phyloP scores from a whole-genome alignment of 2,797 vertebrate species.

The Sorex maritimensis region DNA sequence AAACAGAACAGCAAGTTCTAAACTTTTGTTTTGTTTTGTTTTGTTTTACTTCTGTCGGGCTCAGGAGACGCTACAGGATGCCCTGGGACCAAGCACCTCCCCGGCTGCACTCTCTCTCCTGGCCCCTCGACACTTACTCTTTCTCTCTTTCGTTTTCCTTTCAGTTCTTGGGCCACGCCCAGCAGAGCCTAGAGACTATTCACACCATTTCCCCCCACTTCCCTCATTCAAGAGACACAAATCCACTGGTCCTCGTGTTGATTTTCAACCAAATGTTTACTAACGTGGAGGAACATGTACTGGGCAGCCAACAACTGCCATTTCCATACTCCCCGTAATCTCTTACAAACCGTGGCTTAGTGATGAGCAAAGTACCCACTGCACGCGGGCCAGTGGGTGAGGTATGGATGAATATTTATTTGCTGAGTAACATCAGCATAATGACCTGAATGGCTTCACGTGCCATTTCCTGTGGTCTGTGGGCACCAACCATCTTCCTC shows the following conservation, averaged over 20 bases:
- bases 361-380: neutral
- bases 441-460: too few species aligned
- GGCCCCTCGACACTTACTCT: too few species aligned
- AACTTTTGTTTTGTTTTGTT: neutral
- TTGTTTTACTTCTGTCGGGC: too few species aligned
- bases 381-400: neutral
- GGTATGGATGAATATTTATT: neutral
- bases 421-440: neutral
- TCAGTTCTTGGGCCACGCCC: too few species aligned
- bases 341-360: neutral
- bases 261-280: conserved; percentile 5
- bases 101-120: too few species aligned
- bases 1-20: conserved; percentile 40
- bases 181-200: too few species aligned
- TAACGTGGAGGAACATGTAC: neutral
- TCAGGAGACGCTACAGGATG: too few species aligned
- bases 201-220: neutral
- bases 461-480: conserved; percentile 11
- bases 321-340: neutral
- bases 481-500: conserved; percentile 30
- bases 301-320: neutral
- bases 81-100: too few species aligned
- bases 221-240: neutral
- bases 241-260: neutral
- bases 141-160: too few species aligned